phyloP scores from a whole-genome alignment of 2,797 vertebrate genomes.

The Myotis pilosus region DNA sequence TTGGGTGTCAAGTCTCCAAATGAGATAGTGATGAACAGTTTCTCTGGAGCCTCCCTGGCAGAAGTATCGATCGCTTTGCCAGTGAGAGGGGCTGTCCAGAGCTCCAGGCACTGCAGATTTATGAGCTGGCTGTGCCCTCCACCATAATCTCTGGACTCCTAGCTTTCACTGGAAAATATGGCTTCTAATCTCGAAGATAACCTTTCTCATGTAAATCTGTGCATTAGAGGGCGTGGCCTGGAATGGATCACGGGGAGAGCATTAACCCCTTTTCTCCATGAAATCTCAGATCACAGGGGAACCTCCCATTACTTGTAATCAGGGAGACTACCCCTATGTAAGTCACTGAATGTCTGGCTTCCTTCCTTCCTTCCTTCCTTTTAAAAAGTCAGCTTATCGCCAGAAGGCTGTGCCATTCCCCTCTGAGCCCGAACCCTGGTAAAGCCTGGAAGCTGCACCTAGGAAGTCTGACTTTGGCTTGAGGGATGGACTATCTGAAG shows the following conservation, averaged over 20 bases:
- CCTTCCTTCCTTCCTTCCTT: neutral
- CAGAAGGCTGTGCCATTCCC: neutral
- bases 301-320: neutral
- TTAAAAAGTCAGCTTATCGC: neutral
- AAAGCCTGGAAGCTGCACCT: neutral
- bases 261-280: constrained; percentile 25
- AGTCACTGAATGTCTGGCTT: neutral
- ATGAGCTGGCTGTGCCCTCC: neutral
- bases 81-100: constrained; percentile 11
- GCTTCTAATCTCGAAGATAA: constrained; percentile 20
- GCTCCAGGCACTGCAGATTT: constrained; percentile 8
- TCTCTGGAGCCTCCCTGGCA: neutral
- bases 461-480: neutral
- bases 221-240: neutral
- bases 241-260: neutral
- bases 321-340: neutral
- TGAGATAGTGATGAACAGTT: constrained; percentile 46
- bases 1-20: constrained; percentile 32
- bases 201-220: constrained; percentile 50
- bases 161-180: constrained; percentile 56
- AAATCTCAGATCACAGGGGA: neutral
- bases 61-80: constrained; percentile 43
- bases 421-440: neutral
- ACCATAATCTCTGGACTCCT: neutral
- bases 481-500: neutral